phyloP scores from a whole-genome alignment of 2,797 vertebrate species.

The Lepilemur septentrionalis region DNA sequence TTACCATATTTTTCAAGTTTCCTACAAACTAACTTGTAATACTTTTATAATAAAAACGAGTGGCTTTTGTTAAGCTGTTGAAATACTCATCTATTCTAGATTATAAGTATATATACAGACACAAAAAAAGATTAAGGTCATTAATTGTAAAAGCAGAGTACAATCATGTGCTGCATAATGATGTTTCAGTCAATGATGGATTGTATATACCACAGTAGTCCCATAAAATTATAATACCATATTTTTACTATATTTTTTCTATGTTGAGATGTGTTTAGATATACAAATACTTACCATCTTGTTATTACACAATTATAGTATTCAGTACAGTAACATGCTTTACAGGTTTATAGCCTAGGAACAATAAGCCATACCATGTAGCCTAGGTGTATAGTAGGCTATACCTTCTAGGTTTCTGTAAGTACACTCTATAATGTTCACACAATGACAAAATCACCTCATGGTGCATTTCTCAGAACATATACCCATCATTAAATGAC shows the following conservation, averaged over 20 bases:
- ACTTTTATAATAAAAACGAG: background rate
- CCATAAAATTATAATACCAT: background rate
- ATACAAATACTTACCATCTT: background rate
- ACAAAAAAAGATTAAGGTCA: background rate
- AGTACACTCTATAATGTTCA: background rate
- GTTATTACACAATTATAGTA: no score
- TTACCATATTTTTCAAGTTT: conserved; percentile 3
- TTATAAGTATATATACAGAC: background rate
- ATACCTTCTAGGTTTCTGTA: background rate
- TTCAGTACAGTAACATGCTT: background rate
- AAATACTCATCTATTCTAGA: background rate
- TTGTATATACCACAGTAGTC: background rate
- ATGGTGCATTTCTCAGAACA: background rate
- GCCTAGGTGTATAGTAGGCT: background rate
- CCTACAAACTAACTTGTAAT: background rate
- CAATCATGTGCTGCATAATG: background rate
- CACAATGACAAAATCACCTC: background rate
- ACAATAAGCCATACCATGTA: background rate
- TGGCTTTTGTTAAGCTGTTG: background rate
- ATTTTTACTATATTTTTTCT: background rate
- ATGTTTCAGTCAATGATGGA: background rate
- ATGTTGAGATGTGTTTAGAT: background rate
- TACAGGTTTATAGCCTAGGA: background rate
- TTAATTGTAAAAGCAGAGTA: background rate
- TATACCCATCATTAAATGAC: background rate